Conservation (phyloP, 2,113 vertebrate genomes). For the Cnemophilus loriae region DNA sequence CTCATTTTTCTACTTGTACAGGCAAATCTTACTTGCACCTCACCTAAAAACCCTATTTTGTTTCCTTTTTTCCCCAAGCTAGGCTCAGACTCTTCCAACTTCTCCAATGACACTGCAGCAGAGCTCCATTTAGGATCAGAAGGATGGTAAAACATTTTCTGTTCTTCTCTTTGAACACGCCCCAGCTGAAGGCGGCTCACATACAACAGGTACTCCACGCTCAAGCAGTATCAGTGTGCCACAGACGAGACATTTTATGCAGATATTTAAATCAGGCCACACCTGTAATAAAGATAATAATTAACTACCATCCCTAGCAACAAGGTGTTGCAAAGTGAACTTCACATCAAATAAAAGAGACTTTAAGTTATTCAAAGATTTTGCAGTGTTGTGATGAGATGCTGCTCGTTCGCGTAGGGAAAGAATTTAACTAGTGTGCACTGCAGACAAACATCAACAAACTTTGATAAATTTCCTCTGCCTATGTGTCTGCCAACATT, state of each 20-base stretch:
- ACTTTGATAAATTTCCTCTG: background rate
- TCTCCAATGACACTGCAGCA: background rate
- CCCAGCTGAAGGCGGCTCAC: background rate
- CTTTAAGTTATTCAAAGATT: background rate
- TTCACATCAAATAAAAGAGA: background rate
- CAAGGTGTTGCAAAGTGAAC: background rate
- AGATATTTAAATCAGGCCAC: background rate
- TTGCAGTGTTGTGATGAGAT: background rate
- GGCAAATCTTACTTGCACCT: background rate
- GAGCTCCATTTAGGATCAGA: background rate
- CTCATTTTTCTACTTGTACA: background rate
- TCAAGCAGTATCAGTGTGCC: background rate
- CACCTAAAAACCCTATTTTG: background rate
- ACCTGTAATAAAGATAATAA: background rate
- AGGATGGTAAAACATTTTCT: background rate
- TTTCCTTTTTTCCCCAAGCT: background rate
- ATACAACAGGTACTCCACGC: background rate
- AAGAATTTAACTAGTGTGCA: background rate
- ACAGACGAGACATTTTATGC: background rate
- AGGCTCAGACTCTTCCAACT: background rate
- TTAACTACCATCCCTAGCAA: background rate
- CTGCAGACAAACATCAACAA: background rate
- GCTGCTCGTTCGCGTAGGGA: rapidly evolving
- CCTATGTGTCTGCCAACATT: background rate
- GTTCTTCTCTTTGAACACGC: background rate